Evolutionary conservation across 2,888 invertebrate genomes (phyloP).

Genomic region (Polymixis flavicincta): DNA sequence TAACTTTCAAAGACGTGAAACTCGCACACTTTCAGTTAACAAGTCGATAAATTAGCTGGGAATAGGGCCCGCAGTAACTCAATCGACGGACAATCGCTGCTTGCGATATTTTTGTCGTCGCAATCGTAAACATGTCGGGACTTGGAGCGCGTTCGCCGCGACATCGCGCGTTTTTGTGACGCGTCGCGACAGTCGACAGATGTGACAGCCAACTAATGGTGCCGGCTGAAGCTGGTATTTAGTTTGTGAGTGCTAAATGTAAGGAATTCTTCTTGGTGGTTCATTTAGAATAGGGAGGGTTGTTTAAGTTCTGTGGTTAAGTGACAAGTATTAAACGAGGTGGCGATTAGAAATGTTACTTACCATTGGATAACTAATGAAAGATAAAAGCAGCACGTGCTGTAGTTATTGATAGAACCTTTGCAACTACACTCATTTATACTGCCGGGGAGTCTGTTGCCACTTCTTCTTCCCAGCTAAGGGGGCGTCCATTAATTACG

Average conservation of each 20-base stretch:
- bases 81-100: constrained; percentile 79
- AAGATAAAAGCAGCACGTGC: not conserved
- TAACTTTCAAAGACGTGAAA: constrained; percentile 46
- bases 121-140: constrained; percentile 83
- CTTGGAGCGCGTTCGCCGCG: constrained; percentile 67
- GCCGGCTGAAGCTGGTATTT: constrained; percentile 52
- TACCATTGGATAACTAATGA: constrained; percentile 1
- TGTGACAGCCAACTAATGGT: constrained; percentile 68
- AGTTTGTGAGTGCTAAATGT: constrained; percentile 59
- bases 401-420: not conserved
- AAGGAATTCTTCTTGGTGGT: constrained; percentile 56
- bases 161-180: constrained; percentile 70
- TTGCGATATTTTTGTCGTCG: constrained; percentile 86
- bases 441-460: no score
- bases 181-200: constrained; percentile 69
- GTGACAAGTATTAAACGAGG: constrained; percentile 40
- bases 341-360: constrained; percentile 19
- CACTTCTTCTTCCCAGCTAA: no score
- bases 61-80: constrained; percentile 80
- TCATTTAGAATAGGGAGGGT: constrained; percentile 41
- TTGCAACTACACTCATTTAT: not conserved
- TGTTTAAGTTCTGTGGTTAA: constrained; percentile 39
- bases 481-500: no score
- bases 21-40: constrained; percentile 71
- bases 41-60: constrained; percentile 79